Base-by-base conservation (phyloP, 2,888 invertebrate genomes). In the Folsomia candida region DNA sequence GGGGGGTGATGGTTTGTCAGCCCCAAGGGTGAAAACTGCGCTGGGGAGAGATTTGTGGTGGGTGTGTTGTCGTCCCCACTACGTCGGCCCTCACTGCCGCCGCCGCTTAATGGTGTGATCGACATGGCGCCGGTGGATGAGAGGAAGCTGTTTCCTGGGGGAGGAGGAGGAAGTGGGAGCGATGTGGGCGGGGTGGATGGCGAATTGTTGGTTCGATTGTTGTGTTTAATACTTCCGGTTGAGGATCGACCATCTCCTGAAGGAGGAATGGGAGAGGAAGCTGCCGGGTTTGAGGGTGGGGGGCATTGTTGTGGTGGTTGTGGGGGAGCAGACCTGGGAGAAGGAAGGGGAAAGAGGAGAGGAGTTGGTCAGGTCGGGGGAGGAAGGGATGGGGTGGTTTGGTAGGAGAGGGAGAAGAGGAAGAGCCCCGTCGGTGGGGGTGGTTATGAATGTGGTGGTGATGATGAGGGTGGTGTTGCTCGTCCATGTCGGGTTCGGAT, bases 121-220 rank as follows among this genome's bases (percentile, higher is more conserved):
- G 47, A 60, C 68, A 67, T 59, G 27, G 68, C 29, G 24, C 51
- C 27, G 47, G 51, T 20, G 67, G 69, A 6, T 69, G 67, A 51
- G 68, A 71, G 2, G 26, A 73, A 70, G 63, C 65, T 68, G 51
- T 26, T 60, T 11, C 66, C 65, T 1, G 73, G 70, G 2, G 70
- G 66, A 14, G 70, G 73, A 11, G 70, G 66, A 25, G 70, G 67
- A 11, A 61, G 9, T n/a, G 3, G 26, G 22, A 62, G 67, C 22
- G 61, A 67, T n/a, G 1, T 67, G 70, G 20, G 62, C 67, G 6
- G 29, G 58, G 37, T 65, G 67, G 25, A 67, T n/a, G 18, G 62
- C 70, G 58, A 70, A 70, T 14, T n/a, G n/a, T n/a, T n/a, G n/a
- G n/a, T n/a, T n/a, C n/a, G n/a, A n/a, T n/a, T n/a, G n/a, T n/a